These are phyloP conservation scores for Diaperis boleti DNA, from an alignment of 2,888 invertebrate species.

Conservation along the genomic window DNA sequence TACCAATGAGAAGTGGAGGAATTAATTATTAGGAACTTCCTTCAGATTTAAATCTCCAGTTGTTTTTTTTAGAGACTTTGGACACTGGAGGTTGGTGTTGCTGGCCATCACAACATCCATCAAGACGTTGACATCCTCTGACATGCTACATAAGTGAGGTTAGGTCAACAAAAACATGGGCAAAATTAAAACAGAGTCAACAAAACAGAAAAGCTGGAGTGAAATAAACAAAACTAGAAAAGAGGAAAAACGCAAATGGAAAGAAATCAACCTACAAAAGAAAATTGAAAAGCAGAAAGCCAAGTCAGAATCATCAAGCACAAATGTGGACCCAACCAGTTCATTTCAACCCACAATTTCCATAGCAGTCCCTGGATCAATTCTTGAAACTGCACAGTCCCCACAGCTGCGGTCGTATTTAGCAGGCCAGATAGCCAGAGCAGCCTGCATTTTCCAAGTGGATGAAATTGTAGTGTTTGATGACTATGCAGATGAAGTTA, in stretches of 20 bases:
- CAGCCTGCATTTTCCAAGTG: conserved; percentile 92
- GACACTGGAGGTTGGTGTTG: no score
- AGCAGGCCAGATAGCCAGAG: conserved; percentile 95
- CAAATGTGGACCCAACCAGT: background rate
- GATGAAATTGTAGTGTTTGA: conserved; percentile 91
- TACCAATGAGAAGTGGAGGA: no score
- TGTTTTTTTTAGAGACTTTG: no score
- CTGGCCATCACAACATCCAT: no score
- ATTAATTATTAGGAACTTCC: no score
- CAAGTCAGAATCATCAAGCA: background rate
- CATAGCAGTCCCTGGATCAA: conserved; percentile 96
- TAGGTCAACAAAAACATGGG: conserved; percentile 13
- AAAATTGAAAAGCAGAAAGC: conserved; percentile 68
- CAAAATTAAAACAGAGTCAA: background rate
- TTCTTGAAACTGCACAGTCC: conserved; percentile 96
- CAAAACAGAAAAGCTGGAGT: conserved; percentile 69
- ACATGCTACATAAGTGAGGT: background rate
- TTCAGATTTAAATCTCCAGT: no score
- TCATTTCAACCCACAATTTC: conserved; percentile 73
- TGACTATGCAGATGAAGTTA: conserved; percentile 77
- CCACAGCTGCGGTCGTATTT: conserved; percentile 89
- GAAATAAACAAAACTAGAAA: conserved; percentile 79
- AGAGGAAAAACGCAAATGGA: conserved; percentile 77
- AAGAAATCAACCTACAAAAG: conserved; percentile 79
- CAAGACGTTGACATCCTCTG: no score